Evolutionary conservation across 2,113 vertebrate species (phyloP).

Genomic region (Poicephalus gulielmi): DNA sequence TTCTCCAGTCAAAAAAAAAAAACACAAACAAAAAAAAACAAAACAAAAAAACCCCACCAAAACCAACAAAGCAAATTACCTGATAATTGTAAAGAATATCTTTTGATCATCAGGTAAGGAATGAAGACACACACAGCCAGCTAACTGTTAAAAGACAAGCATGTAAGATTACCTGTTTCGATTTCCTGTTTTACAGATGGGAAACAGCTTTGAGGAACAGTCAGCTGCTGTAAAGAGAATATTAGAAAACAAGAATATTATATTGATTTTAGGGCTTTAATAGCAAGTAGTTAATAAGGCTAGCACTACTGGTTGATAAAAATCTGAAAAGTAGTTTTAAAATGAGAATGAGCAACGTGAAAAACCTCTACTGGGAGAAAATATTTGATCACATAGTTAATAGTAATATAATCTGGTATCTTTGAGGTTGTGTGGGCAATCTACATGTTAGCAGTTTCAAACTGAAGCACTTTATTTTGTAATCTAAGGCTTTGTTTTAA

Average conservation of each 20-base stretch:
- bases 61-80: neutral
- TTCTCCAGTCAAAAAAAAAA: too few relatives aligned
- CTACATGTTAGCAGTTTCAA: neutral
- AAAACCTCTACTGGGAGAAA: neutral
- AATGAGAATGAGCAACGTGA: neutral
- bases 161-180: neutral
- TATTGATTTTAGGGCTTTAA: neutral
- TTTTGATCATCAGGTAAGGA: neutral
- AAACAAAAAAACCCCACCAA: too few relatives aligned
- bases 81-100: neutral
- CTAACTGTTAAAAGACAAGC: neutral
- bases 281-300: neutral
- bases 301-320: neutral
- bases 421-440: neutral
- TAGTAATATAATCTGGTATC: neutral
- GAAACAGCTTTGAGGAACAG: neutral
- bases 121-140: neutral
- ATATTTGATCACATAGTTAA: neutral
- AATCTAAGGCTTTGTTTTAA: neutral
- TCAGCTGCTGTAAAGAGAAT: neutral
- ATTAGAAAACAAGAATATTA: neutral
- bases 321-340: neutral
- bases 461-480: neutral
- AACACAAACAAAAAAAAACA: too few relatives aligned
- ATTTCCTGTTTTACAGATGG: neutral